Base-by-base conservation (phyloP, 2,888 invertebrate genomes). In the Trichacis sp. region DNA sequence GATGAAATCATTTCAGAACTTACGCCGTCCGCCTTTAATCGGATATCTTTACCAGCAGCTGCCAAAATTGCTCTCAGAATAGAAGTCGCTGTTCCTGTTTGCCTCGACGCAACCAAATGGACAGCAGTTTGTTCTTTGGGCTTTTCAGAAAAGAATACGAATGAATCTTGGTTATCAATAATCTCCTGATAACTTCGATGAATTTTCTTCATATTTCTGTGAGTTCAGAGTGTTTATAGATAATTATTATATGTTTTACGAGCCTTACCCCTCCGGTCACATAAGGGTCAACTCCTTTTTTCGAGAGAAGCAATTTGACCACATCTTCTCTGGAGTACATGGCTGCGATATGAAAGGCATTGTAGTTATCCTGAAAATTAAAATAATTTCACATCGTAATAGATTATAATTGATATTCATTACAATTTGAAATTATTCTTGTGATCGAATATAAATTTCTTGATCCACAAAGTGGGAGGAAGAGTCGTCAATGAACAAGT, bases 291-390 rank as follows among this genome's bases (percentile, higher is more conserved):
- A 97, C 95, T 36, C 94, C 94, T 84, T 93, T 90, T 84, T 95
- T 94, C 54, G 92, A 90, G 55, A 98, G 87, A 45, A 99, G 88
- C 51, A 95, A 86, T 80, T 96, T 95, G 79, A 98, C 93, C 80
- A 97, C 94, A 83, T 98, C 97, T 84, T 98, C 98, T 75, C 96
- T 89, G 54, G 96, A 95, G 85, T 94, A 93, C 92, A 95, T 94
- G 18, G 97, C 94, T 11, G 97, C 95, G 84, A 97, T 93, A 86
- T 98, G 98, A 54, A 68, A 68, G 29, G 93, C 95, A 86, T 96
- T 97, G 87, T 95, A 93, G 85, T 96, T 96, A 85, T 98, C 98
- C 98, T 98, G 88, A 18, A 86, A 86, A 15, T 15, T 14, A 12
- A 29, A 36, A n/a, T 20, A 1, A 2, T 5, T 5, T 24, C 24